Evolutionary conservation across 2,113 vertebrate genomes (phyloP).

Genomic region (mouse (Mus musculus)): GRCm39 chr9:64348001-64348500

Average conservation of each 20-base stretch:
- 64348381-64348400: too few species aligned
- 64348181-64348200: not conserved
- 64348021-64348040: constrained; percentile 3
- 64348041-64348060: not conserved
- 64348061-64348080: not conserved
- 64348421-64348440: too few species aligned
- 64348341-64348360: too few species aligned
- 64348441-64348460: too few species aligned
- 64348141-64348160: not conserved
- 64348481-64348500: not conserved
- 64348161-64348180: not conserved
- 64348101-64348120: constrained; percentile 35
- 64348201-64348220: rapidly evolving
- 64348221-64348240: not conserved
- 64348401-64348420: too few species aligned
- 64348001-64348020: constrained; percentile 3
- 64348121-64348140: constrained; percentile 11
- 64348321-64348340: not conserved
- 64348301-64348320: not conserved
- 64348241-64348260: not conserved
- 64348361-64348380: too few species aligned
- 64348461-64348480: too few species aligned
- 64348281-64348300: not conserved
- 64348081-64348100: constrained; percentile 53
- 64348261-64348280: not conserved